These are phyloP conservation scores for Stercorarius parasiticus DNA, from an alignment of 2,113 vertebrate species.

Conservation along the genomic window DNA sequence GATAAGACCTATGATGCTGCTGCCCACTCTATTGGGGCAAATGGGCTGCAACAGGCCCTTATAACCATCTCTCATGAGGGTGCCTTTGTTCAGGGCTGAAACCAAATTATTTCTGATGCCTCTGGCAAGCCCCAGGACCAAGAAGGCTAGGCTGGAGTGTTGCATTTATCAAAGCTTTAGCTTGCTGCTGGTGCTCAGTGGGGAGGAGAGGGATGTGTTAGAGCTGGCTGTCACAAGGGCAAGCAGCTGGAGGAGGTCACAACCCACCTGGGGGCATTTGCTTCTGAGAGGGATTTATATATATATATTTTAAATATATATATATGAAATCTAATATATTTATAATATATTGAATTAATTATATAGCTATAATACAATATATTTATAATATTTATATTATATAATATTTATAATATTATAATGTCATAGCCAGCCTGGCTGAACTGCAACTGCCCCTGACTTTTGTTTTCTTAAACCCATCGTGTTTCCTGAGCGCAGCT, in stretches of 20 bases:
- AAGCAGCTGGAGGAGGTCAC: not conserved
- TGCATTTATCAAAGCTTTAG: not conserved
- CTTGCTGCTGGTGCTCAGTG: not conserved
- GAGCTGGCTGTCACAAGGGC: not conserved
- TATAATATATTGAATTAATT: not conserved
- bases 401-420: not conserved
- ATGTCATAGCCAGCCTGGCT: not conserved
- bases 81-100: fast-evolving
- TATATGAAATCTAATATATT: not conserved
- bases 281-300: not conserved
- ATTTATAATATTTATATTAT: not conserved
- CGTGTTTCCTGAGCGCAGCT: fast-evolving
- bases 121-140: not conserved
- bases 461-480: not conserved
- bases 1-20: not conserved
- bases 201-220: not conserved
- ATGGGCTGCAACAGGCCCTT: not conserved
- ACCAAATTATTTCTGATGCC: not conserved
- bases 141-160: not conserved
- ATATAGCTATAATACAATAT: not conserved
- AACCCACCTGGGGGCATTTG: not conserved
- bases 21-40: not conserved
- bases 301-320: not conserved
- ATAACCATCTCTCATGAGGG: fast-evolving
- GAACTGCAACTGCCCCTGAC: not conserved